Evolutionary conservation across 2,797 vertebrate species (phyloP), one percentile per base, ranked within the genome.

Genomic region (Sebastes steindachneri): DNA sequence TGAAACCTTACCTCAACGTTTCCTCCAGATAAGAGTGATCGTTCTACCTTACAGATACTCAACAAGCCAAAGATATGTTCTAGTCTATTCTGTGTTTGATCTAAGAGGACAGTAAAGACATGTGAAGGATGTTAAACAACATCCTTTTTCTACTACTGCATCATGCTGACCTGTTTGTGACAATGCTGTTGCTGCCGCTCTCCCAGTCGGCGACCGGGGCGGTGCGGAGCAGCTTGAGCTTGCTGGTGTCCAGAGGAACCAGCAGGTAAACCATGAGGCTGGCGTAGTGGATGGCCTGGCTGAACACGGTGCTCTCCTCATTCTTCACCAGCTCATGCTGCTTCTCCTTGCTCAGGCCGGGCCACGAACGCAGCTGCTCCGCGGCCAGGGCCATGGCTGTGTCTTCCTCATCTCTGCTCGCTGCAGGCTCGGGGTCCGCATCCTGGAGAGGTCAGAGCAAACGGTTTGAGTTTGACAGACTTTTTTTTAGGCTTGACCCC

Each of bases 251-350:
- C 83, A 99, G 87, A 0, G 99, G 98, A 11, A 99, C 97, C 1
- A 99, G 94, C 83, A 99, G 93, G 82, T 98, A 99, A 26, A 99
- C 98, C 99, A 99, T 99, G 88, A 99, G 98, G 92, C 98, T 99
- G 86, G 98, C 97, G 41, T 99, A 99, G 93, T 99, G 99, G 93
- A 99, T 99, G 87, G 99, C 99, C 93, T 99, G 98, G 88, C 98
- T 99, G 94, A 99, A 99, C 84, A 99, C 98, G 0, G 98, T 99
- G 90, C 97, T 99, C 90, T 99, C 99, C 90, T 99, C 99, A 4
- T 96, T 98, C 84, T 99, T 97, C 51, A 99, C 97, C 71, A 99
- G 94, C 91, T 99, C 97, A 75, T 97, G 97, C 84, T 99, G 98
- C 2, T 88, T 96, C 91, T 97, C 95, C 85, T 98, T 98, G 90